These are phyloP conservation scores for Drosophila subquinaria DNA, from an alignment of 2,888 invertebrate genomes.

Conservation along the genomic window DNA sequence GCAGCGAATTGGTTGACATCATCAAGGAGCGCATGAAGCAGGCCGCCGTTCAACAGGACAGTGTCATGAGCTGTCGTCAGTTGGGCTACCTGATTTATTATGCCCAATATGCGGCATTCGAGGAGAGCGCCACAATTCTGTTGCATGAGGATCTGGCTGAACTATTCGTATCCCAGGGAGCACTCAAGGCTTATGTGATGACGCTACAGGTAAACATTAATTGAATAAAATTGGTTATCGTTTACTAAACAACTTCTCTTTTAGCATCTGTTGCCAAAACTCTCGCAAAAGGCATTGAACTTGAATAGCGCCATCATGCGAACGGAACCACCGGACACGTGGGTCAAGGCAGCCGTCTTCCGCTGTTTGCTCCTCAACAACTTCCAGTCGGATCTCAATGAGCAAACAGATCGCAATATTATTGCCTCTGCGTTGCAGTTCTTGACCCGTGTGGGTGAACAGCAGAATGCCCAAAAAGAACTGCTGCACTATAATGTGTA, in stretches of 20 bases:
- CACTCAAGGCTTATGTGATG: constrained; percentile 74
- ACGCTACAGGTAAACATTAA: constrained; percentile 72
- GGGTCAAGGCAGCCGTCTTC: constrained; percentile 80
- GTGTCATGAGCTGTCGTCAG: constrained; percentile 70
- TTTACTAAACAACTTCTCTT: background rate
- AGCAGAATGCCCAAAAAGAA: constrained; percentile 79
- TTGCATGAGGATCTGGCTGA: constrained; percentile 81
- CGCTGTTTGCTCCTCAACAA: constrained; percentile 82
- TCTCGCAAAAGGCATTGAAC: constrained; percentile 71
- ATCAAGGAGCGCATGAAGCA: constrained; percentile 78
- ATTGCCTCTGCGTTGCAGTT: constrained; percentile 73
- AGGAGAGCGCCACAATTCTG: constrained; percentile 79
- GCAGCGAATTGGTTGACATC: constrained; percentile 64
- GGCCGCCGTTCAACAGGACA: constrained; percentile 58
- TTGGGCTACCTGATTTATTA: constrained; percentile 68
- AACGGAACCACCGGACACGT: constrained; percentile 69
- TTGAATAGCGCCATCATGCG: constrained; percentile 72
- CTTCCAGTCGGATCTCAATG: constrained; percentile 77
- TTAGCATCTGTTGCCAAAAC: constrained; percentile 77
- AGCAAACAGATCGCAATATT: constrained; percentile 80
- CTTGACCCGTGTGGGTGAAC: constrained; percentile 83
- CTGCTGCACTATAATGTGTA: constrained; percentile 86
- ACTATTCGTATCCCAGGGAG: constrained; percentile 62
- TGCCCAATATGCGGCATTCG: constrained; percentile 75
- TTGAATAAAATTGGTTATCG: background rate